Evolutionary conservation across 2,113 vertebrate genomes (phyloP).

Genomic region (Oryzias javanicus): DNA sequence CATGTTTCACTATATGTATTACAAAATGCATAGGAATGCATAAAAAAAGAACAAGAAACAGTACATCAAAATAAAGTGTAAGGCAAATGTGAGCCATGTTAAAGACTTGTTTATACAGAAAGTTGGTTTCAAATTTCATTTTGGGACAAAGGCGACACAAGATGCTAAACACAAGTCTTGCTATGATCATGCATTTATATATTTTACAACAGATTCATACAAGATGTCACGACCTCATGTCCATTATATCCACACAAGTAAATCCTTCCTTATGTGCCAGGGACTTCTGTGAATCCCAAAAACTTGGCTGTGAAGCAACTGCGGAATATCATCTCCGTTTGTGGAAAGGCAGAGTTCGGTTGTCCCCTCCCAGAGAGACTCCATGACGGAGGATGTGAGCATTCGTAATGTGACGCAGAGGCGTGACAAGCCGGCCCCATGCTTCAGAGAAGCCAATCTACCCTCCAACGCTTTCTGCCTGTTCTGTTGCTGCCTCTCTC

Average conservation of each 20-base stretch:
- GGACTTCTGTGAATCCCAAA: slow-evolving; percentile 55
- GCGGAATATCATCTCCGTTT: slow-evolving; percentile 24
- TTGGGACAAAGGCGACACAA: slow-evolving; percentile 31
- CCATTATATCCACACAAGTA: slow-evolving; percentile 36
- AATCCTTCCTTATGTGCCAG: slow-evolving; percentile 64
- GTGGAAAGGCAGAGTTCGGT: slow-evolving; percentile 51
- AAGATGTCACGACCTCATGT: slow-evolving; percentile 40
- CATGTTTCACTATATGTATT: slow-evolving; percentile 19
- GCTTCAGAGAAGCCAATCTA: slow-evolving; percentile 43
- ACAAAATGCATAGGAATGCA: slow-evolving; percentile 72
- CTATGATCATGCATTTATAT: slow-evolving; percentile 49
- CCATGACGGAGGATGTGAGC: slow-evolving; percentile 47
- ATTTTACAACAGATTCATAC: slow-evolving; percentile 37
- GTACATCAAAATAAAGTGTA: slow-evolving; percentile 35
- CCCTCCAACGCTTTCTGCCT: slow-evolving; percentile 25
- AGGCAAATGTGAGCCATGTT: slow-evolving; percentile 24
- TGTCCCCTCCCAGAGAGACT: slow-evolving; percentile 53
- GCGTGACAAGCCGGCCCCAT: slow-evolving; percentile 18
- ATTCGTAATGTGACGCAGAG: slow-evolving; percentile 34
- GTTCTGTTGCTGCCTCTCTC: slow-evolving; percentile 31
- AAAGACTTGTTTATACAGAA: slow-evolving; percentile 38
- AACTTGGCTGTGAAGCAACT: slow-evolving; percentile 19
- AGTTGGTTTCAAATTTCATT: slow-evolving; percentile 32
- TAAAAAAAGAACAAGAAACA: slow-evolving; percentile 41
- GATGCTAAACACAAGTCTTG: slow-evolving; percentile 28